Evolutionary conservation across 1,140 invertebrate genomes (phyloP).

Genomic region (Gryon sp.): DNA sequence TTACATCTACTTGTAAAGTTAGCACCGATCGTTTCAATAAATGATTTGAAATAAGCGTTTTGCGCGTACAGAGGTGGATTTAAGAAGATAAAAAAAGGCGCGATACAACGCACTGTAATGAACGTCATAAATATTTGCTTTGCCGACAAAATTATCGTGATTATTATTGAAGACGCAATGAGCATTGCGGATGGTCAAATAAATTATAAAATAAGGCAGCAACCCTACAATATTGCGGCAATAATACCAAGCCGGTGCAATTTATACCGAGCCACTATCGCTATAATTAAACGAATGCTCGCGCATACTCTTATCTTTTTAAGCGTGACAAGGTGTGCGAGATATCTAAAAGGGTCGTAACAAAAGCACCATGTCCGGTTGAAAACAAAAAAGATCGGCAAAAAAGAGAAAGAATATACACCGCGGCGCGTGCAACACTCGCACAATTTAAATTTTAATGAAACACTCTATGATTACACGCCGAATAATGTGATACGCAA

Average conservation of each 20-base stretch:
- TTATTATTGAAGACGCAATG: conserved; percentile 57
- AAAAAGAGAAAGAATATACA: too few species aligned
- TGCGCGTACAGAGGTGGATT: too few species aligned
- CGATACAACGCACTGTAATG: conserved; percentile 38
- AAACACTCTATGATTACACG: conserved; percentile 53
- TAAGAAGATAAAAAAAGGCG: too few species aligned
- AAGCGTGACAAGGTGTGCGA: conserved; percentile 62
- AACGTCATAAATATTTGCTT: conserved; percentile 32
- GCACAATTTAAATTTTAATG: conserved; percentile 70
- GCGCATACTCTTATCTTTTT: conserved; percentile 57
- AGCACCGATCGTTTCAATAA: conserved; percentile 30
- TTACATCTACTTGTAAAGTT: conserved; percentile 35
- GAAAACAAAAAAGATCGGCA: too few species aligned
- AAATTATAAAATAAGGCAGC: conserved; percentile 59
- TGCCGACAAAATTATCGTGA: conserved; percentile 51
- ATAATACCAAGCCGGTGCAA: conserved; percentile 54
- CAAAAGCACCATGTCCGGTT: conserved; percentile 52
- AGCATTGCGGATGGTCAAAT: conserved; percentile 42
- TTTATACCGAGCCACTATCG: conserved; percentile 61
- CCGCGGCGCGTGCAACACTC: conserved; percentile 61
- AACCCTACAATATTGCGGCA: conserved; percentile 45
- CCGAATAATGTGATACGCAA: conserved; percentile 44
- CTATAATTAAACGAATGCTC: conserved; percentile 63
- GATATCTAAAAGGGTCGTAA: conserved; percentile 61
- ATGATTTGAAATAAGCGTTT: conserved; percentile 31